Conservation (phyloP, 2,797 vertebrate species). For the Ciconia nigra region DNA sequence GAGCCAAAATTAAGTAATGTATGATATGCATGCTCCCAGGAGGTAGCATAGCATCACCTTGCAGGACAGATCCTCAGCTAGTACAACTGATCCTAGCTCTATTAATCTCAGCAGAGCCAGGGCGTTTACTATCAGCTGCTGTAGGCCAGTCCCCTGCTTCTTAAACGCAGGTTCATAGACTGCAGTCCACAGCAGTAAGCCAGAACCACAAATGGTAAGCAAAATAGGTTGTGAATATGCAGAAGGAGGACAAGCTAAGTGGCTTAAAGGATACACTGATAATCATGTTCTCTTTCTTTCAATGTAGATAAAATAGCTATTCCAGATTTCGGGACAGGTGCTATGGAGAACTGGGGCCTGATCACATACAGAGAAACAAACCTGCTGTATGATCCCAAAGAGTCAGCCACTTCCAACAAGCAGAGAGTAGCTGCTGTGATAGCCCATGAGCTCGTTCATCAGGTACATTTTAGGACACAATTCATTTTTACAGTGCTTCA, state of each 20-base stretch:
- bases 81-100: not conserved
- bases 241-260: not conserved
- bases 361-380: conserved; percentile 95
- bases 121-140: not conserved
- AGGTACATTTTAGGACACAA: conserved; percentile 75
- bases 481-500: not conserved
- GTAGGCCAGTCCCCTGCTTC: not conserved
- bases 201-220: not conserved
- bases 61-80: not conserved
- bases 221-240: not conserved
- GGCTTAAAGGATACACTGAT: not conserved
- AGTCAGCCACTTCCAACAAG: conserved; percentile 89
- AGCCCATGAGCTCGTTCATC: conserved; percentile 93
- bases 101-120: not conserved
- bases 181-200: not conserved
- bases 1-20: not conserved
- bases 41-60: not conserved
- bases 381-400: conserved; percentile 83
- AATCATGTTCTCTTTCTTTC: not conserved
- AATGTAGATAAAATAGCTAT: conserved; percentile 93
- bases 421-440: conserved; percentile 90
- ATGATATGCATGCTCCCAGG: accelerated
- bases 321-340: conserved; percentile 96
- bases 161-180: not conserved
- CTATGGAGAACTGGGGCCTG: conserved; percentile 99